These are phyloP conservation scores for Clupea harengus DNA, from an alignment of 2,113 vertebrate genomes.

Conservation along the genomic window DNA sequence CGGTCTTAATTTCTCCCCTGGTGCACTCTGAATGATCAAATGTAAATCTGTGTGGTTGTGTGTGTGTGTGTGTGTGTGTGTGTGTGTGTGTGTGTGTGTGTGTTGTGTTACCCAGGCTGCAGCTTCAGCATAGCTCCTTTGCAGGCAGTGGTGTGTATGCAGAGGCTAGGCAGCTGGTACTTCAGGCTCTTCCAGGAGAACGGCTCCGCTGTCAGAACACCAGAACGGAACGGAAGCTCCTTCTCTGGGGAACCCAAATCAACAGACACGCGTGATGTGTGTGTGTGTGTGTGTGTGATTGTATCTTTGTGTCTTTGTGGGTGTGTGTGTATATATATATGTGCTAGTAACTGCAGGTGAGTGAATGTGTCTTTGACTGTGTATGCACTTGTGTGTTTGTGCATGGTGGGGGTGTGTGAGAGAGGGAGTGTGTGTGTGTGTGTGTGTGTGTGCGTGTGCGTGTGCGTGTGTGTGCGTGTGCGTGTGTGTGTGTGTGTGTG, in stretches of 20 bases:
- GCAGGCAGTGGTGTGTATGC: conserved; percentile 77
- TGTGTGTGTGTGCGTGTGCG: neutral
- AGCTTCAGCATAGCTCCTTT: conserved; percentile 78
- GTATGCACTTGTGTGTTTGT: neutral
- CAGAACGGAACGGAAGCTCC: conserved; percentile 49
- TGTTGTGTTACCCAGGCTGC: conserved; percentile 80
- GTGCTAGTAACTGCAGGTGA: neutral
- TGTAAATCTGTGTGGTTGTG: neutral
- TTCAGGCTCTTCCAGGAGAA: conserved; percentile 77
- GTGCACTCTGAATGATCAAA: conserved; percentile 1
- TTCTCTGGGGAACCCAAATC: conserved; percentile 49
- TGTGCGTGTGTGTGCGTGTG: conserved; percentile 9
- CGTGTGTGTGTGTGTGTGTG: neutral
- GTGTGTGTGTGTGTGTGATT: neutral
- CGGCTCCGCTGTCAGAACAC: conserved; percentile 66
- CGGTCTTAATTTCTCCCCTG: neutral
- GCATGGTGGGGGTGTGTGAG: neutral
- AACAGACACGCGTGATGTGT: neutral
- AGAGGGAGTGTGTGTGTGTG: neutral
- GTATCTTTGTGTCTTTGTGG: neutral
- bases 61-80: neutral
- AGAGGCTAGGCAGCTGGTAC: conserved; percentile 70
- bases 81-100: neutral
- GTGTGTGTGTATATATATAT: neutral
- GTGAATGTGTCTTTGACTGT: neutral